Evolutionary conservation across 2,113 vertebrate species (phyloP).

Genomic region (Origma solitaria): DNA sequence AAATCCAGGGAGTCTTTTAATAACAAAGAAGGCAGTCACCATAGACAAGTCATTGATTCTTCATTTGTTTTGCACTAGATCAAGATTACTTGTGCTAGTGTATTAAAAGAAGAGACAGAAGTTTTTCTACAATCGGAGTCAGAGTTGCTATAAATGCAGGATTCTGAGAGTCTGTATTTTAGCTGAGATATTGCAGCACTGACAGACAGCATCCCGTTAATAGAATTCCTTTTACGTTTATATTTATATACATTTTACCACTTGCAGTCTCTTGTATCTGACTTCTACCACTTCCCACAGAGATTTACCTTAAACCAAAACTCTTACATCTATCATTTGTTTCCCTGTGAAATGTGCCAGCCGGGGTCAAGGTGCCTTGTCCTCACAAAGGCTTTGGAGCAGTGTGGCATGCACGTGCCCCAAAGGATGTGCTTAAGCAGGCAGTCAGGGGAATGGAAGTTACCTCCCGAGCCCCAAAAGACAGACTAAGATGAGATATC

Average conservation of each 20-base stretch:
- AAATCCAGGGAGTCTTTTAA: not conserved
- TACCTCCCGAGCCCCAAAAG: not conserved
- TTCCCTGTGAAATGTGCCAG: not conserved
- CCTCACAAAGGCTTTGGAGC: not conserved
- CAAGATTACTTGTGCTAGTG: not conserved
- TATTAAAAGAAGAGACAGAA: not conserved
- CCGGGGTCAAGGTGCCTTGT: not conserved
- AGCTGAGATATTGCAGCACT: not conserved
- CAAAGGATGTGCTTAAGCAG: not conserved
- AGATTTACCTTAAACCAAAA: not conserved
- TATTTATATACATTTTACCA: not conserved
- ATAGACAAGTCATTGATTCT: not conserved
- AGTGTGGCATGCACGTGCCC: not conserved
- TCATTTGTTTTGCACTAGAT: constrained; percentile 10
- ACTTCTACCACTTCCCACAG: not conserved
- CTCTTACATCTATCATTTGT: not conserved
- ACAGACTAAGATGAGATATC: not conserved
- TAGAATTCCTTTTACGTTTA: not conserved
- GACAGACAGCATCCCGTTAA: not conserved
- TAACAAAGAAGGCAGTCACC: not conserved
- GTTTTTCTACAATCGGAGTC: not conserved
- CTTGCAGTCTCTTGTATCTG: not conserved
- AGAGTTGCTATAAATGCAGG: not conserved
- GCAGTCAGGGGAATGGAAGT: not conserved
- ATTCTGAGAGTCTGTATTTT: not conserved